Evolutionary conservation across 2,113 vertebrate species (phyloP).

Genomic region (Plestiodon gilberti): DNA sequence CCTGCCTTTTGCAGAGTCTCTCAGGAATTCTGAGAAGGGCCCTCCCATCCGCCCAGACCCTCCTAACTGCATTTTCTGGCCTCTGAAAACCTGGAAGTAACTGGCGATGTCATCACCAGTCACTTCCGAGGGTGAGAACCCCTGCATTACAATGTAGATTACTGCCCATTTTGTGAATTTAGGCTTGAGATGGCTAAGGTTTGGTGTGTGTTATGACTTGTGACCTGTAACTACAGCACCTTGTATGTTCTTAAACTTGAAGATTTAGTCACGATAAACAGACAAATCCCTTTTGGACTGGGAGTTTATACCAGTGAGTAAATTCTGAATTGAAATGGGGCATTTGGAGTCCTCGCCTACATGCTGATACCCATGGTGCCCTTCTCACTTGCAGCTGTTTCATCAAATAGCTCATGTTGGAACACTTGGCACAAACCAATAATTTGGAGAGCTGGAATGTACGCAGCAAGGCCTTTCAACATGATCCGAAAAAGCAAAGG

Average conservation of each 20-base stretch:
- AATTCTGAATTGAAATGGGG: conserved; percentile 25
- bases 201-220: no score
- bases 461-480: not conserved
- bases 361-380: not conserved
- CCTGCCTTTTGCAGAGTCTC: no score
- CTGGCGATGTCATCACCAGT: no score
- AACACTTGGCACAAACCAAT: not conserved
- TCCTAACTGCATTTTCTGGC: no score
- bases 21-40: no score
- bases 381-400: conserved; percentile 9
- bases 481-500: not conserved
- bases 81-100: no score
- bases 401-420: not conserved
- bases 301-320: not conserved
- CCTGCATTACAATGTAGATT: not conserved
- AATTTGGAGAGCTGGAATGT: not conserved
- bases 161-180: no score
- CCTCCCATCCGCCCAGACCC: no score
- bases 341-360: conserved; percentile 12
- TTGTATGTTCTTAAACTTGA: not conserved
- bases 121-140: no score
- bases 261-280: not conserved
- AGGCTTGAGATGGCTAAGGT: not conserved
- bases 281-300: not conserved
- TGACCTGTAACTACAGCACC: not conserved